Evolutionary conservation across 92 coral and sea anemone genomes (phyloP), one percentile per base, ranked within the genome.

Genomic region (Scolanthus callimorphus): DNA sequence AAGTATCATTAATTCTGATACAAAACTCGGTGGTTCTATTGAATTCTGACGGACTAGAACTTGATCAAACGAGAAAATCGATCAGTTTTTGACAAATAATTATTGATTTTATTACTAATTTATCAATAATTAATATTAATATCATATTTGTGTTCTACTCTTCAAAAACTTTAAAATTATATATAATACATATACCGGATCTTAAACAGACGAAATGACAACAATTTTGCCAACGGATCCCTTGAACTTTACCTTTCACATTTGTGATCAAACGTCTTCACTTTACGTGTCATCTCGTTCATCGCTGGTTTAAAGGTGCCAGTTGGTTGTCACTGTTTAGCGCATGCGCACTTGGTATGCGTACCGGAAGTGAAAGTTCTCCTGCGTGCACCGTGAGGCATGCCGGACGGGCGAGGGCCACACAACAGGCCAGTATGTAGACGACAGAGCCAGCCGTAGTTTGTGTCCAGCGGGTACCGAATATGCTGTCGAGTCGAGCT

Each of bases 391-490:
- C 39, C 1, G 67, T 48, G 22, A 86, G 74, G 49, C 51, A 37
- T 20, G 95, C 60, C 34, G 64, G 24, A 37, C 61, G 0, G 95
- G 85, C 25, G 95, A 79, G 27, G 90, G 95, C 95, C 95, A 86
- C 17, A 82, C 77, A 3, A 63, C 46, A 6, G 95, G 95, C 89
- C 89, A 86, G 25, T 67, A 79, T 17, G 79, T 71, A 19, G 88
- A 77, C 34, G 95, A 82, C 60, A 86, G 65, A 3, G 95, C 95
- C 43, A 86, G 70, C 22, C 88, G 82, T 19, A 86, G 62, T 57
- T 58, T 83, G 49, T 86, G 89, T 20, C 76, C 90, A 28, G 79
- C 71, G 53, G 68, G 62, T 19, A 86, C 79, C 24, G 66, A 71
- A 17, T 86, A 82, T 15, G 82, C 95, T 9, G 69, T 63, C 26